Base-by-base conservation (phyloP, 2,888 invertebrate genomes). In the Apodemia hepburni region DNA sequence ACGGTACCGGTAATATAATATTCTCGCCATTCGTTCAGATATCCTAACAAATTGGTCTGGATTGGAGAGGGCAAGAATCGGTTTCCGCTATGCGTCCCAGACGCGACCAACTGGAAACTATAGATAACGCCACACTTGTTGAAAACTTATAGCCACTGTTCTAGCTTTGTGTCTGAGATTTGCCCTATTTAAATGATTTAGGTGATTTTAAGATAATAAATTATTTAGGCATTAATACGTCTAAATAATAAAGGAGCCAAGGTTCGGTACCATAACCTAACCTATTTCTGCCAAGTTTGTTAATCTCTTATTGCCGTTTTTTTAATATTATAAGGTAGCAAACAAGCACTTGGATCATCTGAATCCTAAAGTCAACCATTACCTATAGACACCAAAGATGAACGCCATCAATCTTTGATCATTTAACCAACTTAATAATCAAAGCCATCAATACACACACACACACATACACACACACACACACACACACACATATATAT, bases 71-170 rank as follows among this genome's bases (percentile, higher is more conserved):
- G 62, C 66, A 68, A 66, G 65, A 63, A 66, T 66, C 49, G 65
- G 54, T 68, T 67, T 61, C 66, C 65, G 60, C 69, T 64, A 64
- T 70, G 63, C 66, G 69, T 71, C 70, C 67, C 66, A 61, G 60
- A 63, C 49, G 61, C 73, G 68, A 66, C 69, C 70, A 68, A 67
- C 69, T 67, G 74, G 73, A 73, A 75, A 72, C 64, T 65, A 61
- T 64, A 69, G 74, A 75, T 75, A 74, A 70, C 72, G 67, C 63
- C 66, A 64, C 64, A 66, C 68, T 66, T 66, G 67, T 64, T 66
- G 60, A 64, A 66, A 64, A 68, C 69, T 69, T 68, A 70, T 67
- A 65, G 66, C 57, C 63, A 63, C 59, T 65, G 64, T 59, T 66
- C 63, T 58, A 62, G 58, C 58, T 58, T 58, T 62, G 45, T 58